phyloP scores from a whole-genome alignment of 2,797 vertebrate species.

The Fistularia tabacaria region DNA sequence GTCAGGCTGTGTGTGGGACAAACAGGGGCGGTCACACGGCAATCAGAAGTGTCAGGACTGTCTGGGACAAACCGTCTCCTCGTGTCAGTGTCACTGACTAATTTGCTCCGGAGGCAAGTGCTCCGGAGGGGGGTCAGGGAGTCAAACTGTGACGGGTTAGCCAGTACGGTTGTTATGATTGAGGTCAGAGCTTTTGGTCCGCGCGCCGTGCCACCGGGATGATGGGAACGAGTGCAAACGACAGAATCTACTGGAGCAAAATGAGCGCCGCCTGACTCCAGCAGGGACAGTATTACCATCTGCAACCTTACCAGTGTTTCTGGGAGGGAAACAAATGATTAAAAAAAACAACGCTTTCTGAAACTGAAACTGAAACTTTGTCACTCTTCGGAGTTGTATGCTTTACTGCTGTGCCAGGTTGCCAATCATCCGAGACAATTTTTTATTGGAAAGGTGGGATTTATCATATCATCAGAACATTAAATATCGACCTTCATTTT shows the following conservation, averaged over 20 bases:
- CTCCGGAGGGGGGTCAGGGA: slow-evolving; percentile 24
- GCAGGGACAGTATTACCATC: too few species aligned
- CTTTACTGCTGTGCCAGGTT: too few species aligned
- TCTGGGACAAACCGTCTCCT: slow-evolving; percentile 21
- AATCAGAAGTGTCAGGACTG: slow-evolving; percentile 14
- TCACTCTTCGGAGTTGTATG: too few species aligned
- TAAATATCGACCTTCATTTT: too few species aligned
- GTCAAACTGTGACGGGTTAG: slow-evolving; percentile 32
- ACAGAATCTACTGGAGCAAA: neutral
- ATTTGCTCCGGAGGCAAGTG: slow-evolving; percentile 28
- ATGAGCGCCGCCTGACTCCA: neutral
- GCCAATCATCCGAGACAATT: too few species aligned
- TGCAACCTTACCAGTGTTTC: neutral
- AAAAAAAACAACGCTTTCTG: too few species aligned
- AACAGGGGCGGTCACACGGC: slow-evolving; percentile 11
- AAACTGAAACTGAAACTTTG: too few species aligned
- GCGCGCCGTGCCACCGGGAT: neutral
- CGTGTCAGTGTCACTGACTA: slow-evolving; percentile 15
- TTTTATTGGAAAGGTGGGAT: too few species aligned
- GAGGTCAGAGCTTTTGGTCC: slow-evolving; percentile 36
- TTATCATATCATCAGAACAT: too few species aligned
- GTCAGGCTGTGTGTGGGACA: neutral
- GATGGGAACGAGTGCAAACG: slow-evolving; percentile 7
- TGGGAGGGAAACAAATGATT: neutral
- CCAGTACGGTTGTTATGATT: slow-evolving; percentile 22